Evolutionary conservation across 2,113 vertebrate genomes (phyloP).

Genomic region (Phocoena phocoena): DNA sequence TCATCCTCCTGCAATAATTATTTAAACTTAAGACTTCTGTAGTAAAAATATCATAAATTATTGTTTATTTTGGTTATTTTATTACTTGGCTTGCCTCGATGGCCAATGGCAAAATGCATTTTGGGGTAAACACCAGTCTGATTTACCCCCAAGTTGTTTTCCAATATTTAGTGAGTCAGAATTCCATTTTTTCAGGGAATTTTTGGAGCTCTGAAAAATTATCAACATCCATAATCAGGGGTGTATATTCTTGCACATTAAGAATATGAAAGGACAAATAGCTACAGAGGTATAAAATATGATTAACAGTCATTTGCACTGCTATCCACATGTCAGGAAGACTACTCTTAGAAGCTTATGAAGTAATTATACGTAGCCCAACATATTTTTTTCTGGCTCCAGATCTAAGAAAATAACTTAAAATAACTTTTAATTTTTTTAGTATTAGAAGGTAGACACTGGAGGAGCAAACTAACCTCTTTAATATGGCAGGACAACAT

Average conservation of each 20-base stretch:
- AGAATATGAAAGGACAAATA: not conserved
- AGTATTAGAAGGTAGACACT: not conserved
- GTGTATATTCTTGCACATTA: not conserved
- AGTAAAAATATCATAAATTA: not conserved
- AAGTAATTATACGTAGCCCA: not conserved
- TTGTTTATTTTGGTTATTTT: not conserved
- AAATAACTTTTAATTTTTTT: not conserved
- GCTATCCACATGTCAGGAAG: not conserved
- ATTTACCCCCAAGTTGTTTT: slow-evolving; percentile 2
- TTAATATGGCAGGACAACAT: not conserved
- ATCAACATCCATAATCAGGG: not conserved
- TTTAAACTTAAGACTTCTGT: not conserved
- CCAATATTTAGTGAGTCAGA: slow-evolving; percentile 15
- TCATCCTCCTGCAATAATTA: not conserved
- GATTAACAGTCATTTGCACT: not conserved
- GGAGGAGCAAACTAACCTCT: not conserved
- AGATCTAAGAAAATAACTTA: slow-evolving; percentile 38
- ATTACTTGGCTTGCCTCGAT: not conserved
- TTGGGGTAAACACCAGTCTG: not conserved
- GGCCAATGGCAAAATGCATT: not conserved
- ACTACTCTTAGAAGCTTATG: not conserved
- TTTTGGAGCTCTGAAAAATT: not conserved
- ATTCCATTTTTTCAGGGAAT: not conserved
- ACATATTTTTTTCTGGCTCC: not conserved
- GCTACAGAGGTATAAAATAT: not conserved